phyloP scores from a whole-genome alignment of 2,113 vertebrate genomes.

The Todiramphus chloris region DNA sequence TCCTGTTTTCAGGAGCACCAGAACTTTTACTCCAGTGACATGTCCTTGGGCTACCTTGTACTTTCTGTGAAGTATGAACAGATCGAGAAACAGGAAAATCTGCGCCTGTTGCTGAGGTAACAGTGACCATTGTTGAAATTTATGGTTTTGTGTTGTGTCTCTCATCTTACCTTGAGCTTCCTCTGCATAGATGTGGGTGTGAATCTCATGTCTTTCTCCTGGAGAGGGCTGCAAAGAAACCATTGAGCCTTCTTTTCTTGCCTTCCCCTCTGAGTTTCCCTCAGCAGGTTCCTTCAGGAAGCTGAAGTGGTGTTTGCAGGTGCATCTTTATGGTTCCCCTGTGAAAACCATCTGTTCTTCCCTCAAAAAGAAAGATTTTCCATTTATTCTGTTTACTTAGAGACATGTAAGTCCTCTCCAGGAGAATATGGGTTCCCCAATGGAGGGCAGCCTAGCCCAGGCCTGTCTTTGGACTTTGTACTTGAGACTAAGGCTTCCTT shows the following conservation, averaged over 20 bases:
- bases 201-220: neutral
- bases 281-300: neutral
- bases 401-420: neutral
- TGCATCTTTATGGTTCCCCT: neutral
- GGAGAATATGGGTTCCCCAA: neutral
- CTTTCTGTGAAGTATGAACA: slow-evolving; percentile 89
- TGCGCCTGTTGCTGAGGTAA: slow-evolving; percentile 87
- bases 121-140: neutral
- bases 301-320: neutral
- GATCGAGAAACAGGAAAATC: slow-evolving; percentile 77
- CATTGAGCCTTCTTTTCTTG: neutral
- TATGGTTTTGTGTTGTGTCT: neutral
- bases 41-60: slow-evolving; percentile 80
- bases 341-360: neutral
- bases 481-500: neutral
- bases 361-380: neutral
- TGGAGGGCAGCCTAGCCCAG: neutral
- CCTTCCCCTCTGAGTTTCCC: neutral
- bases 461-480: neutral
- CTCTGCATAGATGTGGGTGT: neutral
- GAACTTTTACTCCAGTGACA: slow-evolving; percentile 85
- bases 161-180: neutral
- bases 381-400: neutral
- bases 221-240: neutral
- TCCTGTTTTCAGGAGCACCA: slow-evolving; percentile 82